Base-by-base conservation (phyloP, 2,113 vertebrate genomes). In the Dasypus novemcinctus region DNA sequence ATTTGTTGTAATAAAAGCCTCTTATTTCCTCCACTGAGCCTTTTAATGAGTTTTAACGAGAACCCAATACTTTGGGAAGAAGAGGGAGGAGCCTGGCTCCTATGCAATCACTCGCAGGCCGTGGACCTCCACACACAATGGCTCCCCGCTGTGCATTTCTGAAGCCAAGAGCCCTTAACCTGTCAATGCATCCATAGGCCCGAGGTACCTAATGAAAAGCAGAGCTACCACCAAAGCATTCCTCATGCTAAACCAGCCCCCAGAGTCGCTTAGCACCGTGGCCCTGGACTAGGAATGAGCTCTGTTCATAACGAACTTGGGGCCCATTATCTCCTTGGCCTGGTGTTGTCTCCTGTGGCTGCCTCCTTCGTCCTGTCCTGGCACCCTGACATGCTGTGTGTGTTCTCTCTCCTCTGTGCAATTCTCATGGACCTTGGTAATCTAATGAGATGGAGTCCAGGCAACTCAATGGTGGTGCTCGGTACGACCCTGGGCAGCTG, bases 131-230 rank as follows among this genome's bases (percentile, higher is more conserved):
- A 54, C 76, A 59, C 66, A 69, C 75, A 33, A 14, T 92, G 52
- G 33, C 43, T 59, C 72, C 43, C 43, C 29, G 68, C 82, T 33
- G 4, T 27, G 38, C 21, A 46, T 95, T 97, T 97, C 95, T 95
- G 84, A 93, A 93, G 81, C 87, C 33, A 76, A 88, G 93, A 95
- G 81, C 68, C 92, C 96, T 94, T 91, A 97, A 79, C 72, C 93
- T 93, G 59, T 87, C 83, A 93, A 94, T 96, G 14, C 38, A 85
- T 94, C 96, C 68, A 72, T 74, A 79, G 81, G 84, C 97, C 95
- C 78, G 6, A 82, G 96, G 94, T 69, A 43, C 66, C 64, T 97
- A 97, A 98, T 97, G 98, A 96, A 97, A 97, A 95, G 95, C 98
- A 98, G 98, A 97, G 93, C 0, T 0, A 80, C 64, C 92, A 88